phyloP scores from a whole-genome alignment of 2,888 invertebrate species.

The Chirona hameri region DNA sequence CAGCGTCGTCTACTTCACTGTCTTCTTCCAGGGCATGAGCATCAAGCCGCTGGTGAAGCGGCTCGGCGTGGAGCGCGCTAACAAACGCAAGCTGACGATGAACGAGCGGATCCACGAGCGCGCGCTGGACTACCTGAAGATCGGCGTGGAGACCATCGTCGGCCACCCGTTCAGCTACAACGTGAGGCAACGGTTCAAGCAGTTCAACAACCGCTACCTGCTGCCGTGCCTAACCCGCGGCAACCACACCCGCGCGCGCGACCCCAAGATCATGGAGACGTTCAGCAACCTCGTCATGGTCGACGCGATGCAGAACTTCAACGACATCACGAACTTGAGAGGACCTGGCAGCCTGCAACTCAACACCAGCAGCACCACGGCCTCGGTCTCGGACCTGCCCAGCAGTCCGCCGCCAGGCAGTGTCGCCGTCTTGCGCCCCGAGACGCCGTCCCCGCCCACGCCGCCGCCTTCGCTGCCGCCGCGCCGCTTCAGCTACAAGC shows the following conservation, averaged over 20 bases:
- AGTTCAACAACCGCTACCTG: conserved; percentile 8
- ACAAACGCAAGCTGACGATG: conserved; percentile 46
- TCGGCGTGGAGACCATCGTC: conserved; percentile 52
- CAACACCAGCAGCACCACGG: conserved; percentile 38
- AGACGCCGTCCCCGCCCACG: neutral
- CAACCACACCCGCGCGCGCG: neutral
- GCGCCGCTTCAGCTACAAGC: conserved; percentile 82
- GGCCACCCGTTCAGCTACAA: conserved; percentile 50
- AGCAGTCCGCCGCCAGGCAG: neutral
- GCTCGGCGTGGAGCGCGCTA: conserved; percentile 48
- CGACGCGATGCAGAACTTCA: conserved; percentile 29
- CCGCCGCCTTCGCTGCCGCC: conserved; percentile 64
- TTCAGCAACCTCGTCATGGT: neutral
- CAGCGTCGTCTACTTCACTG: conserved; percentile 51
- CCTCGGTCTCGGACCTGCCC: conserved; percentile 33
- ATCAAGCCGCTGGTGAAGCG: conserved; percentile 53
- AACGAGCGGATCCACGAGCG: conserved; percentile 51
- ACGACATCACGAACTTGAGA: neutral
- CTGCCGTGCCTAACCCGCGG: conserved; percentile 13
- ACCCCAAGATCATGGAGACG: conserved; percentile 32
- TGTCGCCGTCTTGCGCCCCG: neutral
- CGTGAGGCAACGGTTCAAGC: conserved; percentile 41
- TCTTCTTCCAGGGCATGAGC: conserved; percentile 50
- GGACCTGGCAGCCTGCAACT: neutral
- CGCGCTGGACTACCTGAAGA: conserved; percentile 53